A percentile compares a stretch with the other conserved stretches of the same genome.
These are phyloP conservation scores for Ectemnius cavifrons DNA, from an alignment of 2,888 invertebrate species.

Conservation along the genomic window DNA sequence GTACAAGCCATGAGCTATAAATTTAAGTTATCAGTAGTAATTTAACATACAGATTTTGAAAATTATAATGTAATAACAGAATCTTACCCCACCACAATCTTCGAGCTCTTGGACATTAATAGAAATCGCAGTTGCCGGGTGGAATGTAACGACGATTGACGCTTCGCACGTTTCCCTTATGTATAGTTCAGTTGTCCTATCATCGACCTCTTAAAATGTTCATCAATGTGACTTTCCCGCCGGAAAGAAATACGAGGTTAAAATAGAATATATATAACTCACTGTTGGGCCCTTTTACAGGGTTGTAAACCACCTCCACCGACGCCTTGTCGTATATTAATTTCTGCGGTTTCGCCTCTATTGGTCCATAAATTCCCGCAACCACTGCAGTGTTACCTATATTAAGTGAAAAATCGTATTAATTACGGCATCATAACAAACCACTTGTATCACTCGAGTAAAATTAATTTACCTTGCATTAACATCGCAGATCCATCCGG, in stretches of 20 bases:
- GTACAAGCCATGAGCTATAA: conserved; percentile 87
- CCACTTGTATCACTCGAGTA: background rate
- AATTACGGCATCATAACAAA: background rate
- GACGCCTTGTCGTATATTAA: conserved; percentile 88
- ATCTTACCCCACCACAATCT: conserved; percentile 86
- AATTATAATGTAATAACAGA: conserved; percentile 1
- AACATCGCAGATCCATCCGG: conserved; percentile 89
- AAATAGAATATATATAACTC: conserved; percentile 53
- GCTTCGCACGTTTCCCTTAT: conserved; percentile 89
- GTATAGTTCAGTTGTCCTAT: conserved; percentile 86
- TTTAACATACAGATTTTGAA: background rate
- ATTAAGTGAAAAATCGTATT: background rate
- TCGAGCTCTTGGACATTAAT: conserved; percentile 93
- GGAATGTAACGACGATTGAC: conserved; percentile 84
- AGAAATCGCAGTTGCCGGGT: conserved; percentile 89
- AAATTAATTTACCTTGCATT: conserved; percentile 83
- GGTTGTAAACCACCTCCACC: conserved; percentile 88
- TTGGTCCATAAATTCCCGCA: conserved; percentile 90
- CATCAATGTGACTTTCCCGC: conserved; percentile 12
- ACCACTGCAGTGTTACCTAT: conserved; percentile 88
- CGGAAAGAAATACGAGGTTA: background rate
- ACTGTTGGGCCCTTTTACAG: conserved; percentile 87
- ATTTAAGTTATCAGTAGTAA: conserved; percentile 36
- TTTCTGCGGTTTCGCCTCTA: conserved; percentile 88
- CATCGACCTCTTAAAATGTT: conserved; percentile 78